phyloP scores from a whole-genome alignment of 2,888 invertebrate species.

The Stegophylla sp. region DNA sequence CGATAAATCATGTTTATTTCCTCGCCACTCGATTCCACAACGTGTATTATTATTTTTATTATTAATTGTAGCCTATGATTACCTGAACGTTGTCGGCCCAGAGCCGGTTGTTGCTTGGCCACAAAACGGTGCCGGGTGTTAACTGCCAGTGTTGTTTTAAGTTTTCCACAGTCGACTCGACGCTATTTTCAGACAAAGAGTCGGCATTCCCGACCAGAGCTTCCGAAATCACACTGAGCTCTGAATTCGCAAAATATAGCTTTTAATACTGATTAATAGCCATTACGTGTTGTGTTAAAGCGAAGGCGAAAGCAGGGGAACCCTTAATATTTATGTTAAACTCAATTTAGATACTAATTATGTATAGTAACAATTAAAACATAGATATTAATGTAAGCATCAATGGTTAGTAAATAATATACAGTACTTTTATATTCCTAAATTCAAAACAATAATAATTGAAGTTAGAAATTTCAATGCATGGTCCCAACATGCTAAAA shows the following conservation, averaged over 20 bases:
- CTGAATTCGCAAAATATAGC: neutral
- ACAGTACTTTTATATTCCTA: no score
- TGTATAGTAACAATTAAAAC: no score
- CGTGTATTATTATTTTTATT: no score
- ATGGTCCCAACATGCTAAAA: no score
- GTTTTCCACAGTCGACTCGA: neutral
- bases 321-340: no score
- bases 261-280: neutral
- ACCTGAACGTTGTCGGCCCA: constrained; percentile 22
- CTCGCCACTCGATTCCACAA: no score
- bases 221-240: neutral
- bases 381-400: no score
- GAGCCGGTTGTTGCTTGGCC: neutral
- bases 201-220: neutral
- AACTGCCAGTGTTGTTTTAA: neutral
- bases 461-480: no score
- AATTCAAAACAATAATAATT: no score
- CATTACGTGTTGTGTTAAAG: neutral
- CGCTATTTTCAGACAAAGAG: neutral
- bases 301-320: neutral
- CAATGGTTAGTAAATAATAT: no score
- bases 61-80: neutral
- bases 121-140: neutral
- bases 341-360: no score
- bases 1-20: no score